A percentile compares a stretch with the other conserved stretches of the same genome.
phyloP scores from a whole-genome alignment of 1,140 invertebrate species.

The Drosophila pruinosa region DNA sequence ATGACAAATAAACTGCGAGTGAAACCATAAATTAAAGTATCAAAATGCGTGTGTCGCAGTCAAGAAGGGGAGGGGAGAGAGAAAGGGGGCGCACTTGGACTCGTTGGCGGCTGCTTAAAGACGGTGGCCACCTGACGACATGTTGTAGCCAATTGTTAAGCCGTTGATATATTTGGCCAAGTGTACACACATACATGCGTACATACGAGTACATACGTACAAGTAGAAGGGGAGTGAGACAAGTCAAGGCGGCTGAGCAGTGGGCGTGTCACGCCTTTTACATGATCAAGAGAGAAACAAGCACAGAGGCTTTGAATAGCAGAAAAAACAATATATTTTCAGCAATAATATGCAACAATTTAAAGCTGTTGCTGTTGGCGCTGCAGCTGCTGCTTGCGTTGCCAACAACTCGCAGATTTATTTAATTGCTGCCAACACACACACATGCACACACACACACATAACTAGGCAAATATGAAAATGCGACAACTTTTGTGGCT shows the following conservation, averaged over 20 bases:
- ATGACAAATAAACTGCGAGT: conserved; percentile 69
- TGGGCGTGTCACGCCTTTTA: conserved; percentile 54
- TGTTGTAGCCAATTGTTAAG: conserved; percentile 75
- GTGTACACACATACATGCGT: background rate
- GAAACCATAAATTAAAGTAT: conserved; percentile 78
- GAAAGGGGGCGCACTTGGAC: background rate
- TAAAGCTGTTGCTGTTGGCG: conserved; percentile 9
- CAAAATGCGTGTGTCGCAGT: conserved; percentile 60
- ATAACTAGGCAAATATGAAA: conserved; percentile 53
- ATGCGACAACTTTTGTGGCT: conserved; percentile 46
- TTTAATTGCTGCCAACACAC: conserved; percentile 62
- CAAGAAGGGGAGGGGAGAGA: background rate
- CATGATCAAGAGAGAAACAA: conserved; percentile 28
- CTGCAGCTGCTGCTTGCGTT: conserved; percentile 11
- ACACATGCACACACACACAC: conserved; percentile 26
- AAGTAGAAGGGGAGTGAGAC: background rate
- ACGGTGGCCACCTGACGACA: conserved; percentile 75
- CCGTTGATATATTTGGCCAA: conserved; percentile 67
- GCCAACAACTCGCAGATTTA: conserved; percentile 75
- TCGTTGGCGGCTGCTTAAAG: conserved; percentile 30
- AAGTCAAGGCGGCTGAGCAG: conserved; percentile 14
- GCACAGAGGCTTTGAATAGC: too few relatives aligned
- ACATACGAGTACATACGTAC: background rate
- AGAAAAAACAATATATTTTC: conserved; percentile 55
- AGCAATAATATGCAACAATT: conserved; percentile 51